Evolutionary conservation across 2,113 vertebrate species (phyloP).

Genomic region (Barbus barbus): DNA sequence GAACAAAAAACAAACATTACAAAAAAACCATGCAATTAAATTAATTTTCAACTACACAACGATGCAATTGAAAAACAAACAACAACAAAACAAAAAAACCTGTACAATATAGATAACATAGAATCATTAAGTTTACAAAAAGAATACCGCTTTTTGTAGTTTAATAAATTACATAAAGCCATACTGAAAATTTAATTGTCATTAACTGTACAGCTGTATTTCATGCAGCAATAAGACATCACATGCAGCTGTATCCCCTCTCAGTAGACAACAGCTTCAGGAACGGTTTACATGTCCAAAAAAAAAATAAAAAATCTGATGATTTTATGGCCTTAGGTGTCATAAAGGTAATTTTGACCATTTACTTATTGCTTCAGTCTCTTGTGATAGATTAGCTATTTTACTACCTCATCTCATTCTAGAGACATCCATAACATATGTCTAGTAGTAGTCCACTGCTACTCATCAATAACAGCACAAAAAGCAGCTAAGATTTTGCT

Average conservation of each 20-base stretch:
- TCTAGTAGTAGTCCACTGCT: background rate
- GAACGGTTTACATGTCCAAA: conserved; percentile 56
- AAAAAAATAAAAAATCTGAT: too few relatives aligned
- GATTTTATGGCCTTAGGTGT: too few relatives aligned
- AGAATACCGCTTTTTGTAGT: background rate
- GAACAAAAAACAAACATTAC: background rate
- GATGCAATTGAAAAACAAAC: background rate
- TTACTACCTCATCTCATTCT: background rate
- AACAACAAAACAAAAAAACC: background rate
- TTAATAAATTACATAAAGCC: background rate
- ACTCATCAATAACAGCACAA: background rate
- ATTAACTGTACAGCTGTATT: background rate
- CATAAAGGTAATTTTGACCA: conserved; percentile 7
- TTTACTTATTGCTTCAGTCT: conserved; percentile 8
- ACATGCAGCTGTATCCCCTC: conserved; percentile 25
- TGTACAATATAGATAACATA: conserved; percentile 6
- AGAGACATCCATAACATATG: background rate
- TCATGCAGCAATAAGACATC: background rate
- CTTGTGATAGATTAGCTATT: background rate
- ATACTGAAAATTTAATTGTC: background rate
- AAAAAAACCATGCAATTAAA: background rate
- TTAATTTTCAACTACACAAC: background rate
- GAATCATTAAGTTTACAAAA: conserved; percentile 32
- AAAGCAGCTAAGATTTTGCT: background rate
- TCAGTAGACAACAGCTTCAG: conserved; percentile 41